Evolutionary conservation across 1,140 invertebrate species (phyloP), one percentile per base, ranked within the genome.

Genomic region (Zaprionus gabonicus): DNA sequence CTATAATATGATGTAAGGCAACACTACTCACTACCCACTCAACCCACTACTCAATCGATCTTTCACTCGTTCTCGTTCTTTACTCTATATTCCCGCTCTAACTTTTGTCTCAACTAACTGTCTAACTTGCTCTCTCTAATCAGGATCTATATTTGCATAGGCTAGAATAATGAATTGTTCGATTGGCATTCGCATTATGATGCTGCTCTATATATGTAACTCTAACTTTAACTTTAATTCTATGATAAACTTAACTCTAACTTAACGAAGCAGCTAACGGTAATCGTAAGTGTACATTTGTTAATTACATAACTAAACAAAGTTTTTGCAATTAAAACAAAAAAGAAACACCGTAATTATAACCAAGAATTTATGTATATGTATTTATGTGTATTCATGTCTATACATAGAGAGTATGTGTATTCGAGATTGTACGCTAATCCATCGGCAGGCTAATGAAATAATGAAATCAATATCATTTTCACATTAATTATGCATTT

Each of bases 401-500:
- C 55, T 84, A 83, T 66, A 75, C 46, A 62, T 66, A 80, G 41
- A 34, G 70, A 75, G 56, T 80, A 58, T 80, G 76, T 85, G 76
- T 51, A 46, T 46, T 17, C 41, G 41, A 46, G 41, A 46, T 46
- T 41, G 27, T 46, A 65, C 51, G 55, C 49, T 57, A 59, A 66
- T 76, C 23, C 41, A 34, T 46, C 41, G n/a, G 41, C 41, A 46
- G 41, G 46, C 17, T 51, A 51, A 23, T 51, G 28, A 58, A 13
- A 49, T 82, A 87, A 82, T 70, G 80, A 83, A 88, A 81, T 72
- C 80, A 87, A 88, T 86, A 88, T 84, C 67, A 87, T 88, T 87
- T 87, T 84, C 78, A 74, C 75, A 83, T 87, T 87, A 88, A 87
- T 90, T 90, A 90, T 90, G 85, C 85, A 90, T 90, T 90, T 90